phyloP scores from a whole-genome alignment of 2,797 vertebrate genomes.

The Anas flavirostris region DNA sequence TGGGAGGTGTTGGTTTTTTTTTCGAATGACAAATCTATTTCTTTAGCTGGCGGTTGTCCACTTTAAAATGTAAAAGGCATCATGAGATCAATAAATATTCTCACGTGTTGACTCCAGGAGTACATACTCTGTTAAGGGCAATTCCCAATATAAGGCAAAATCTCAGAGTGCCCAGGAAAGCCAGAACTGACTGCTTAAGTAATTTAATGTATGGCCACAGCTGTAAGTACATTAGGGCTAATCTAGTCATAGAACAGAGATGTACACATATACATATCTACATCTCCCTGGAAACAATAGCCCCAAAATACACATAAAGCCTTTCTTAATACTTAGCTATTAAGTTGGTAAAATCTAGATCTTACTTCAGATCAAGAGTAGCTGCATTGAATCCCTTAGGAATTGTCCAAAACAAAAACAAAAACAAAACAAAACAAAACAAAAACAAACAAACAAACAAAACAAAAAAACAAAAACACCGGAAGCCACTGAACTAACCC shows the following conservation, averaged over 20 bases:
- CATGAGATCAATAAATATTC: background rate
- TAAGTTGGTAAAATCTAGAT: background rate
- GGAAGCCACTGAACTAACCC: background rate
- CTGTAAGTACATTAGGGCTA: background rate
- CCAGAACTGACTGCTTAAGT: background rate
- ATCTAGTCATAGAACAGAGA: background rate
- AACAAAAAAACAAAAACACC: background rate
- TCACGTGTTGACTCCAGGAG: background rate
- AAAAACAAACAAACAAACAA: too few species aligned
- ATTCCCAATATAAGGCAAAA: background rate
- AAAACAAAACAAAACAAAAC: too few species aligned
- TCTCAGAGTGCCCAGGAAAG: background rate
- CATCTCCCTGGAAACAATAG: background rate
- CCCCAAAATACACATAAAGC: background rate
- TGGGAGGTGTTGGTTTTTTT: background rate
- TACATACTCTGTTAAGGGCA: background rate
- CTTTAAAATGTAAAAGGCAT: background rate
- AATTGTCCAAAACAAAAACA: background rate
- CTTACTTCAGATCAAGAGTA: constrained; percentile 3
- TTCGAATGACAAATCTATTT: background rate
- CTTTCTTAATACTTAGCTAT: background rate
- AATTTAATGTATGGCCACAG: background rate
- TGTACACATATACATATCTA: background rate
- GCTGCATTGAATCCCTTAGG: background rate
- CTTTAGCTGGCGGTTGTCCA: background rate